phyloP scores from a whole-genome alignment of 2,888 invertebrate genomes.

The Nomada ferruginata region DNA sequence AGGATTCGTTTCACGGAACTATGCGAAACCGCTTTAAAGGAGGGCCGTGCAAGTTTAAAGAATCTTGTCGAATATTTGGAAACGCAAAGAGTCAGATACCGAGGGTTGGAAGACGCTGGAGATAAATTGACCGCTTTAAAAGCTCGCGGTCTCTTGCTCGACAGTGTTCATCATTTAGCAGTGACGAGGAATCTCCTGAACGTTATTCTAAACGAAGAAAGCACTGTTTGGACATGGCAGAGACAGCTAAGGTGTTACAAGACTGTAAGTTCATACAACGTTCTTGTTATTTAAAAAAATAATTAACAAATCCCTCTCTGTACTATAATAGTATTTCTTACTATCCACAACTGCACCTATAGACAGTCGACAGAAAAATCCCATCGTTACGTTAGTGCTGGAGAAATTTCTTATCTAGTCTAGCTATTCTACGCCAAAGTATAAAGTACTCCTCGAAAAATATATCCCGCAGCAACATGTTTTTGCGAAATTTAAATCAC shows the following conservation, averaged over 20 bases:
- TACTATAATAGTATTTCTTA: neutral
- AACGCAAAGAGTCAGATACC: conserved; percentile 85
- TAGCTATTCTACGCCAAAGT: no score
- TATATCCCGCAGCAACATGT: no score
- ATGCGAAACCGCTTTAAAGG: conserved; percentile 78
- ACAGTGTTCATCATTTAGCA: conserved; percentile 95
- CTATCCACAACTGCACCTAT: neutral
- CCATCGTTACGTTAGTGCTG: no score
- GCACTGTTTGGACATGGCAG: conserved; percentile 93
- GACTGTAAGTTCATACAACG: conserved; percentile 67
- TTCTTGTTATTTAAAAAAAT: neutral
- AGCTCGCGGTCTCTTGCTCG: conserved; percentile 95
- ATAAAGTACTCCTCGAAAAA: no score
- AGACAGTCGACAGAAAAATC: no score
- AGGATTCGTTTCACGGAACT: conserved; percentile 80
- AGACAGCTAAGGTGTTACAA: conserved; percentile 91
- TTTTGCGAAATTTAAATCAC: neutral
- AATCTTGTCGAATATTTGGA: conserved; percentile 85
- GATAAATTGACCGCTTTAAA: conserved; percentile 91
- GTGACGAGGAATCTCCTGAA: conserved; percentile 92
- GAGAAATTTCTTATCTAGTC: no score
- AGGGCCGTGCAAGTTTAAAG: conserved; percentile 78
- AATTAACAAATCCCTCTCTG: neutral
- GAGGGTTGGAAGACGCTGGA: conserved; percentile 84
- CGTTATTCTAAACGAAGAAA: conserved; percentile 70